These are phyloP conservation scores for Crotalus tigris DNA, from an alignment of 2,113 vertebrate species.

Conservation along the genomic window DNA sequence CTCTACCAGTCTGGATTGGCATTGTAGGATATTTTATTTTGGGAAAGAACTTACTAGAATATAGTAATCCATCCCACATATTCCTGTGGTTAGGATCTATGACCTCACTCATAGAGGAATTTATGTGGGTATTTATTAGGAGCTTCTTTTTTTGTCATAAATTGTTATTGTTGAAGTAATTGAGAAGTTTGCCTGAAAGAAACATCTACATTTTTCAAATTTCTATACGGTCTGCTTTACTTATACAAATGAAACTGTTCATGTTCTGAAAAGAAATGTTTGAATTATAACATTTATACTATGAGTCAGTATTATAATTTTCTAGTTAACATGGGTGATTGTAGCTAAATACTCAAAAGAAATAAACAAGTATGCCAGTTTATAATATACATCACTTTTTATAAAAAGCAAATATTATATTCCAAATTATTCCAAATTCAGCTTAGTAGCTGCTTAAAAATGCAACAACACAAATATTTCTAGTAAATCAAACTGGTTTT, in stretches of 20 bases:
- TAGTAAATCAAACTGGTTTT: background rate
- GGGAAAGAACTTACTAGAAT: conserved; percentile 67
- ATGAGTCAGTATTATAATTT: background rate
- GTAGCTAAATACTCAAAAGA: background rate
- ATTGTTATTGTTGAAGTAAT: background rate
- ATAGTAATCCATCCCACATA: conserved; percentile 80
- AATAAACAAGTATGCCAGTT: background rate
- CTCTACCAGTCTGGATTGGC: conserved; percentile 83
- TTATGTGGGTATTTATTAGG: background rate
- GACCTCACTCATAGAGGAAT: background rate
- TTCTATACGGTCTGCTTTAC: background rate
- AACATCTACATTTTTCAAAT: background rate
- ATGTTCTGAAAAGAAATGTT: background rate
- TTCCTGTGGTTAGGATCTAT: conserved; percentile 77
- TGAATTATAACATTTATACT: background rate
- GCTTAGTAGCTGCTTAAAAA: background rate
- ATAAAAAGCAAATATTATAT: background rate
- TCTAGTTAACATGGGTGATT: background rate
- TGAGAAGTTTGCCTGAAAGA: background rate
- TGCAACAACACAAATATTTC: background rate
- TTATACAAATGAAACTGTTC: background rate
- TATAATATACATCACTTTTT: background rate
- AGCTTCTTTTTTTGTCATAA: background rate
- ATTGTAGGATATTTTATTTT: conserved; percentile 73
- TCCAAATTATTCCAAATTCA: background rate